Evolutionary conservation across 2,113 vertebrate species (phyloP).

Genomic region (Poecile atricapillus): DNA sequence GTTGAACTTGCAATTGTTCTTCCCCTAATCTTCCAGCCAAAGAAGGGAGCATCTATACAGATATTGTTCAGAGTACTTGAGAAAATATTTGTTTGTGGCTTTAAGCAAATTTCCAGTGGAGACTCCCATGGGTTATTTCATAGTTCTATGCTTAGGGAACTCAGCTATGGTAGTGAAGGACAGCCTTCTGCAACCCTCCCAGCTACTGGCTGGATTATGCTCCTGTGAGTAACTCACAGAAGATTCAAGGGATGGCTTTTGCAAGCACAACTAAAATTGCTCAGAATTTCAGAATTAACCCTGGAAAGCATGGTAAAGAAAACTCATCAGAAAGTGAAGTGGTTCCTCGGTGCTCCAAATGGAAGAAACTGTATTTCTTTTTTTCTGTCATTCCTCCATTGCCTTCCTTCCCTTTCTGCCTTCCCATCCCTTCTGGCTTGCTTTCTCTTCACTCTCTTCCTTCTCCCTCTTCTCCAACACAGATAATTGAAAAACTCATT

Average conservation of each 20-base stretch:
- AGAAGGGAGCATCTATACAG: neutral
- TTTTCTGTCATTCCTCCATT: neutral
- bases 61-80: neutral
- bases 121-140: neutral
- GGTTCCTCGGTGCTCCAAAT: neutral
- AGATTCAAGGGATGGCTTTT: neutral
- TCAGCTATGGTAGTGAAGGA: rapidly evolving
- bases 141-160: neutral
- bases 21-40: neutral
- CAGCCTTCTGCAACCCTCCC: neutral
- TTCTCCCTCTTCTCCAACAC: neutral
- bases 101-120: neutral
- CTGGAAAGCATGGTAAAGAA: neutral
- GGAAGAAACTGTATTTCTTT: neutral
- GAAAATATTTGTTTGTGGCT: neutral
- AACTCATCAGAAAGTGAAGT: neutral
- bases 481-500: slow-evolving; percentile 36
- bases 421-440: neutral
- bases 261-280: neutral
- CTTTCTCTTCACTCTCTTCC: neutral
- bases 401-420: neutral
- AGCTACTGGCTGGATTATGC: neutral
- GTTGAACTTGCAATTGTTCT: neutral
- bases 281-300: neutral
- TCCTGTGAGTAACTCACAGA: neutral